A percentile compares a stretch with the other conserved stretches of the same genome.
phyloP scores from a whole-genome alignment of 2,113 vertebrate genomes.

The Phylloscopus trochiloides region DNA sequence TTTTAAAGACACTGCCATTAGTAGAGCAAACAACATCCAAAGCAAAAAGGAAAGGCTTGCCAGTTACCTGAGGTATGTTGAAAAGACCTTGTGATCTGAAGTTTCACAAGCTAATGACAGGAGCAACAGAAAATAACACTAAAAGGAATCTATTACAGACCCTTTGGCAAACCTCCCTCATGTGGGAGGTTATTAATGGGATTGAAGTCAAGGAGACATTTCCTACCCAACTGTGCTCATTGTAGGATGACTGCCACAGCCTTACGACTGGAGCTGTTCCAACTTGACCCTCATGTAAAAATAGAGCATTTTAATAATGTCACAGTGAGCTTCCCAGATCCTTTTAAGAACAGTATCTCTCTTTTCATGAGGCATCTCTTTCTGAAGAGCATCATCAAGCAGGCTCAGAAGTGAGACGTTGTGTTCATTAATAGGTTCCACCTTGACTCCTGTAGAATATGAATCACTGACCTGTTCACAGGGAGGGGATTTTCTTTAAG shows the following conservation, averaged over 20 bases:
- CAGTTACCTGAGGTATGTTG: background rate
- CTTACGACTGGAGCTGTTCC: background rate
- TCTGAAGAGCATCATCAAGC: background rate
- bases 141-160: background rate
- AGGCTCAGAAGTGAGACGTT: background rate
- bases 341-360: background rate
- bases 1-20: background rate
- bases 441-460: background rate
- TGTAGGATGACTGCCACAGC: background rate
- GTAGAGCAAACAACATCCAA: background rate
- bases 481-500: slow-evolving; percentile 14
- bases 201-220: slow-evolving; percentile 37
- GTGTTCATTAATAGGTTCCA: slow-evolving; percentile 36
- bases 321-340: slow-evolving; percentile 8
- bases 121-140: slow-evolving; percentile 16
- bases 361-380: background rate
- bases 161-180: background rate
- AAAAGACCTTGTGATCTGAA: background rate
- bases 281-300: slow-evolving; percentile 15
- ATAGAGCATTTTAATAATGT: slow-evolving; percentile 42
- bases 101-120: background rate
- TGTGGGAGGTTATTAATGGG: slow-evolving; percentile 22
- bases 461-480: slow-evolving; percentile 24
- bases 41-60: background rate
- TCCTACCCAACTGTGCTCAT: background rate